A percentile compares a stretch with the other conserved stretches of the same genome.
Evolutionary conservation across 2,113 vertebrate species (phyloP).

Genomic region (Perognathus longimembris): DNA sequence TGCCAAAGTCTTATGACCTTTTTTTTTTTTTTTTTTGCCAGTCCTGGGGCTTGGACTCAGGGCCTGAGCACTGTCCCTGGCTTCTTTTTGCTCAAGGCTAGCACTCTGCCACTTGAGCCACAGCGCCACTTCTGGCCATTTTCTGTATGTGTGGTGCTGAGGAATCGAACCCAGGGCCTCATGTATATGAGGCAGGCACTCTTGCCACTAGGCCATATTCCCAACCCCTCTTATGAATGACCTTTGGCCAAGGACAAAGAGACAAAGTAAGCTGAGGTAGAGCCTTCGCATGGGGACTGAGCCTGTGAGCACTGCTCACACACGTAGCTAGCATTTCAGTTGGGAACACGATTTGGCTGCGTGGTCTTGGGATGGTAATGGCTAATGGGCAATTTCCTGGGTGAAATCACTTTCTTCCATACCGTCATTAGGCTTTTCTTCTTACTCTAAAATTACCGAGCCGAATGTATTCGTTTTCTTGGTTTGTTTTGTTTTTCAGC

Average conservation of each 20-base stretch:
- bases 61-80: too few relatives aligned
- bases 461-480: neutral
- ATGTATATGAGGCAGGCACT: too few relatives aligned
- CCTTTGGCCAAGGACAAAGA: neutral
- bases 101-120: too few relatives aligned
- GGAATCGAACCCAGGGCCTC: too few relatives aligned
- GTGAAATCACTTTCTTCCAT: neutral
- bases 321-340: conserved; percentile 42
- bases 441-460: conserved; percentile 29
- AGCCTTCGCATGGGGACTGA: neutral
- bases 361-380: conserved; percentile 44
- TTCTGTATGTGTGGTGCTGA: too few relatives aligned
- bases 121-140: too few relatives aligned
- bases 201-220: too few relatives aligned
- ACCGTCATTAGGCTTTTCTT: neutral
- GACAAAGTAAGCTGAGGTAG: neutral
- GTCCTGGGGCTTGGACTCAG: too few relatives aligned
- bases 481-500: neutral
- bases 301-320: neutral
- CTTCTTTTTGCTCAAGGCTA: too few relatives aligned
- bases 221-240: too few relatives aligned
- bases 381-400: conserved; percentile 8
- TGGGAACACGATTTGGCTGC: conserved; percentile 27
- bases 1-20: conserved; percentile 36
- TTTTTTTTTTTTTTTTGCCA: too few relatives aligned